Base-by-base conservation (phyloP, 1,140 invertebrate species). In the Gyrodactylus bullatarudis region DNA sequence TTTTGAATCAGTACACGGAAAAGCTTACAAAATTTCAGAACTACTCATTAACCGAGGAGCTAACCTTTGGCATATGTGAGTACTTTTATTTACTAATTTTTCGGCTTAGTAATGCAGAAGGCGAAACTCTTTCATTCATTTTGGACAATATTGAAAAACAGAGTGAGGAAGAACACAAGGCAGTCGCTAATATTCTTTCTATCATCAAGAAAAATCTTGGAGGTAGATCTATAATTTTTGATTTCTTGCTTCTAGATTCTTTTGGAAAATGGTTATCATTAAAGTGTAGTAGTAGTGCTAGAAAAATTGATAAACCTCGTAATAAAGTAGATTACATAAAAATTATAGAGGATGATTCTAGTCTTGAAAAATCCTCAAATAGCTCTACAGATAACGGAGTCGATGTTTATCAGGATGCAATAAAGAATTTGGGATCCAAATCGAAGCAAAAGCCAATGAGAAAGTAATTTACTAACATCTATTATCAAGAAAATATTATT, bases 41-140 rank as follows among this genome's bases (percentile, higher is more conserved):
- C 1, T 71, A 20, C 2, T 71, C 8, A 71, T 71, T 71, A 24
- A 71, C 22, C 23, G 26, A 1, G 70, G 70, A 24, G 70, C 70
- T 26, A 25, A 71, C 24, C 70, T 71, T 1, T 71, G 70, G 70
- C 70, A 71, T n/a, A 26, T 23, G 70, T 71, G 24, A 23, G 24
- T 25, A 23, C 1, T 1, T 69, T 16, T 2, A 69, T 23, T 69
- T 2, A 20, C 2, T 21, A 69, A 20, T 20, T 69, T 69, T 2
- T 69, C n/a, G 8, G 8, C n/a, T n/a, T 16, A 54, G 34, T 8
- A 54, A 54, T n/a, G 34, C 34, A 16, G 8, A 54, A 54, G 34
- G 34, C 8, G 34, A 54, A 54, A 54, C 34, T 16, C n/a, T 54
- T 8, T n/a, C 34, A 8, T 54, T 16, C 34, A 8, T 54, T n/a